Conservation (phyloP, 1,140 invertebrate species). For the Dinoponera quadriceps region DNA sequence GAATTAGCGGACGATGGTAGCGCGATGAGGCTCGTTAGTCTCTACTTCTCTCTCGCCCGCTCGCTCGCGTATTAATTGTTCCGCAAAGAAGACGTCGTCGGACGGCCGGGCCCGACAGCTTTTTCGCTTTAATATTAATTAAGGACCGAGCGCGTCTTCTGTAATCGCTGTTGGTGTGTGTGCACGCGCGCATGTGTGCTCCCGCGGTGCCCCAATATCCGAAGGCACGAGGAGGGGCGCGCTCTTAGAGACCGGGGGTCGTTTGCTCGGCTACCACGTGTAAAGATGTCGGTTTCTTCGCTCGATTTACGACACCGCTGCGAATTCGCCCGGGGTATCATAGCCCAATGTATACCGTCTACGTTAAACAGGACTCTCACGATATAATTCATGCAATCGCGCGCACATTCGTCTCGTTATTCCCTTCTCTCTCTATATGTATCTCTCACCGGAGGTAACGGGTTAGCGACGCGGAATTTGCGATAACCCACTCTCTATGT, state of each 20-base stretch:
- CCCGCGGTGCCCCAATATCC: background rate
- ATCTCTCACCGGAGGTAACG: background rate
- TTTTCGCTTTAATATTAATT: conserved; percentile 51
- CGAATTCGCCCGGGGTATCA: background rate
- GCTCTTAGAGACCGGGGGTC: background rate
- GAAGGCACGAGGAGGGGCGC: background rate
- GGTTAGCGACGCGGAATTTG: background rate
- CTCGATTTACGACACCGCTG: background rate
- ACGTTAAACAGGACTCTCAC: background rate
- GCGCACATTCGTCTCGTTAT: background rate
- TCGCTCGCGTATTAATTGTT: conserved; percentile 12
- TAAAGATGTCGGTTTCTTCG: background rate
- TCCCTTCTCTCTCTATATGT: no score
- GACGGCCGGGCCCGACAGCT: conserved; percentile 5
- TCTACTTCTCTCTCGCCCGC: background rate
- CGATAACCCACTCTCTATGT: background rate
- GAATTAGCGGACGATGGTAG: conserved; percentile 23
- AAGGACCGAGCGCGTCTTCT: background rate
- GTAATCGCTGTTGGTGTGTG: background rate
- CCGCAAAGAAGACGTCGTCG: conserved; percentile 14
- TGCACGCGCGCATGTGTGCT: background rate
- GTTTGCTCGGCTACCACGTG: background rate
- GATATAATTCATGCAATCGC: conserved; percentile 11
- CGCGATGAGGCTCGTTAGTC: conserved; percentile 18
- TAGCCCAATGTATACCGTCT: no score